Base-by-base conservation (phyloP, 2,888 invertebrate genomes). In the Acanthococcus lagerstroemiae region DNA sequence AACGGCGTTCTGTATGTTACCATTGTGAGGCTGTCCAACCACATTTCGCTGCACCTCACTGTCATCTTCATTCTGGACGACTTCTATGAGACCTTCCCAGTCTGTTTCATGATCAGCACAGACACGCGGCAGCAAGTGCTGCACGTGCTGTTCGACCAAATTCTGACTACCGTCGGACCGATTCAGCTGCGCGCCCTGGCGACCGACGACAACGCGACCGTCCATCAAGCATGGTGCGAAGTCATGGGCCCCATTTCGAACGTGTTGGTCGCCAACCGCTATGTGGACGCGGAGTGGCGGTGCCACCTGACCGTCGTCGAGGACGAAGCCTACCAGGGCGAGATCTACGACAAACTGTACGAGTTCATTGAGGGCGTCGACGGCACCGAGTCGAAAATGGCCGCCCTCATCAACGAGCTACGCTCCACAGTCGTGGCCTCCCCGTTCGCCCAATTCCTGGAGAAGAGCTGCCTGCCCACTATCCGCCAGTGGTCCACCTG, bases 291-390 rank as follows among this genome's bases (percentile, higher is more conserved):
- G 19, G 69, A 69, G 30, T 69, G 69, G 69, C 65, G 69, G 9
- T 55, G 67, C 26, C 22, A 61, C 21, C 61, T 70, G 9, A 67
- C 44, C 26, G 63, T 66, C 27, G 67, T 70, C 12, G 67, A 67
- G 46, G 65, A 70, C 65, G 70, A 70, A 66, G 66, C 68, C 17
- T 54, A 66, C 19, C 70, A 70, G 52, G 67, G 67, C 24, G 67
- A 70, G 17, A 61, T 70, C 15, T 70, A 70, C 67, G 70, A 70
- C 52, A 66, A 67, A 55, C 55, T 70, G 21, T 70, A 66, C 57
- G 56, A 57, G 5, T 66, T 66, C 44, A 57, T 66, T 37, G 66
- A 66, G 17, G 22, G 9, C 4, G 44, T 21, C n/a, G 66, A 66
- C 27, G 66, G 56, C 12, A 56, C 57, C 19, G 46, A 48, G 9